Percentiles rank a stretch among this genome's conserved stretches.
These are phyloP conservation scores for Typhlichthys subterraneus DNA, from an alignment of 2,797 vertebrate genomes.

Conservation along the genomic window DNA sequence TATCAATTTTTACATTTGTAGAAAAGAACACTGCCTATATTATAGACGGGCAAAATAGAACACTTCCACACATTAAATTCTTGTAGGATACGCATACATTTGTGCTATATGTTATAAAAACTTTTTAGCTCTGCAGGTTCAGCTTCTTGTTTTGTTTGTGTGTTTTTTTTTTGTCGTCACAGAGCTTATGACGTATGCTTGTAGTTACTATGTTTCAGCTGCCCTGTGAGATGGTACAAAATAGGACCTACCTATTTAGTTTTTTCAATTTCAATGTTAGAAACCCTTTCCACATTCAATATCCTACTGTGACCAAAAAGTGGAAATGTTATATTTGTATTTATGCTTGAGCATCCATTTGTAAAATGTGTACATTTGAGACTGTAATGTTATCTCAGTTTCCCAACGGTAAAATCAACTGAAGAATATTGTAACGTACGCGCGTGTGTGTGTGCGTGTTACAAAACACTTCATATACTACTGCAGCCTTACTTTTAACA, in stretches of 20 bases:
- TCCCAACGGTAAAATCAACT: background rate
- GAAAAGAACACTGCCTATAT: conserved; percentile 16
- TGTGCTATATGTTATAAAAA: conserved; percentile 37
- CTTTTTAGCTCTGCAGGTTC: conserved; percentile 20
- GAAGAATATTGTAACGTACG: conserved; percentile 10
- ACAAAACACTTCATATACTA: conserved; percentile 34
- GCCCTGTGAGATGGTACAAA: background rate
- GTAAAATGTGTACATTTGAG: conserved; percentile 13
- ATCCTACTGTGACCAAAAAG: conserved; percentile 15
- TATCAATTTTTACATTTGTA: conserved; percentile 6
- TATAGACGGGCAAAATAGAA: conserved; percentile 14
- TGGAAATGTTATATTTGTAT: conserved; percentile 13
- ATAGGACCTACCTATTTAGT: conserved; percentile 1
- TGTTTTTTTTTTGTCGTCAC: conserved; percentile 29
- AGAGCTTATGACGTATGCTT: conserved; percentile 32
- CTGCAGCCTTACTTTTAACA: conserved; percentile 47
- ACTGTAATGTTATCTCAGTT: conserved; percentile 18
- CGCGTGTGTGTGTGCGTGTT: conserved; percentile 23
- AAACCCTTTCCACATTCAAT: conserved; percentile 18
- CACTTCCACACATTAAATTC: conserved; percentile 8
- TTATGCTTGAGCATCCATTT: conserved; percentile 11
- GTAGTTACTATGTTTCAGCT: conserved; percentile 6
- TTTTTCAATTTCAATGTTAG: conserved; percentile 9
- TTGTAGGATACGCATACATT: conserved; percentile 11
- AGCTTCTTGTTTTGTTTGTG: conserved; percentile 4